Conservation (phyloP, 53 echinoderm and acorn worm genomes). For the Temnopleurus reevesii region DNA sequence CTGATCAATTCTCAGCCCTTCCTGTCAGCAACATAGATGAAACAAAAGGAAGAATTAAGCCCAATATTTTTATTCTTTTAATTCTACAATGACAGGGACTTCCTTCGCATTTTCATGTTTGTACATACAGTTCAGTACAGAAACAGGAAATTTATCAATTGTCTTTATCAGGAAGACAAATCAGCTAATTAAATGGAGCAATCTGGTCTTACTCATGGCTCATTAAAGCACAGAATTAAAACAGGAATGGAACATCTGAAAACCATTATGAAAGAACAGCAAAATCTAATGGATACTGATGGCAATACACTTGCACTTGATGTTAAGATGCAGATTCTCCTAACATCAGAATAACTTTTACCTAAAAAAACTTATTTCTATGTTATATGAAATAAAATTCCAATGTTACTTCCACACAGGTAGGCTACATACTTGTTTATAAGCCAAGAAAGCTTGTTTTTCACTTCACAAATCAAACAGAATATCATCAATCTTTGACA, state of each 20-base stretch:
- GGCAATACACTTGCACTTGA: not conserved
- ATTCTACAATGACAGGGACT: not conserved
- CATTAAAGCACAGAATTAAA: conserved; percentile 2
- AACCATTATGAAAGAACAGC: not conserved
- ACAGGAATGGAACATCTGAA: not conserved
- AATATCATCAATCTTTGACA: not conserved
- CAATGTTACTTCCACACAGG: too few relatives aligned
- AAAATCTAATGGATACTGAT: not conserved
- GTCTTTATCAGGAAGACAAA: conserved; percentile 6
- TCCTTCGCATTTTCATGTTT: not conserved
- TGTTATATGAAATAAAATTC: too few relatives aligned
- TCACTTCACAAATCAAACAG: not conserved
- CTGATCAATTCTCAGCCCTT: too few relatives aligned
- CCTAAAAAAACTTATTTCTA: too few relatives aligned
- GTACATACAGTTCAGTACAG: not conserved
- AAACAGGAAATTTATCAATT: not conserved
- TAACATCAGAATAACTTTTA: not conserved
- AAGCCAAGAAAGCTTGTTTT: too few relatives aligned
- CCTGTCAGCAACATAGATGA: too few relatives aligned
- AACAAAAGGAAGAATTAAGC: too few relatives aligned
- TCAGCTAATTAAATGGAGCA: not conserved
- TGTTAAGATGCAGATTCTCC: not conserved
- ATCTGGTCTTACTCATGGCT: not conserved
- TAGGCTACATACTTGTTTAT: too few relatives aligned
- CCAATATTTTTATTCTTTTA: too few relatives aligned